phyloP scores from a whole-genome alignment of 1,140 invertebrate species.

The Pomacea maculata region DNA sequence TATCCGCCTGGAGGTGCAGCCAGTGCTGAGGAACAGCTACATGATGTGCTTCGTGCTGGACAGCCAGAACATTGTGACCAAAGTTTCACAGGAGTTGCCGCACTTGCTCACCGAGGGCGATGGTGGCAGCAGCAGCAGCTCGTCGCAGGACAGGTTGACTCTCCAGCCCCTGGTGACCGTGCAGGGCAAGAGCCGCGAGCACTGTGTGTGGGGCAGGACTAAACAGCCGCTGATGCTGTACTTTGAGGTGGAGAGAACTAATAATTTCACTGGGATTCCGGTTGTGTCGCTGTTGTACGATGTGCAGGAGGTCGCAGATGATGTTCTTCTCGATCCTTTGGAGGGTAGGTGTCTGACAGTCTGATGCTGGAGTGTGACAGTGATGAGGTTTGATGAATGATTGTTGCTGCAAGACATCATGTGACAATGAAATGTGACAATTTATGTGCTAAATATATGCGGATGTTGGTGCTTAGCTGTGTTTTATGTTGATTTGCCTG shows the following conservation, averaged over 20 bases:
- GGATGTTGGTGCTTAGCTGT: too few species aligned
- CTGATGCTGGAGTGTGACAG: background rate
- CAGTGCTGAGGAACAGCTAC: conserved; percentile 24
- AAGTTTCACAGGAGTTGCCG: conserved; percentile 43
- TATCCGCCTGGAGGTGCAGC: conserved; percentile 38
- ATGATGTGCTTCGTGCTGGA: conserved; percentile 37
- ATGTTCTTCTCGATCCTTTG: conserved; percentile 21
- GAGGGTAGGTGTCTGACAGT: conserved; percentile 36
- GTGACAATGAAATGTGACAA: too few species aligned
- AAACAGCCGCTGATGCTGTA: conserved; percentile 35
- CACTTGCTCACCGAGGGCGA: conserved; percentile 9
- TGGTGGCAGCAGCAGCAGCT: conserved; percentile 5
- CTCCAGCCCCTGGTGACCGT: conserved; percentile 30
- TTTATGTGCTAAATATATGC: too few species aligned
- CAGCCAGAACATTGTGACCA: conserved; percentile 34
- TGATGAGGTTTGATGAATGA: background rate
- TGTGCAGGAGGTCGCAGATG: conserved; percentile 27
- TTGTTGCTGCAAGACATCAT: too few species aligned
- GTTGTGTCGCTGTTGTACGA: conserved; percentile 31
- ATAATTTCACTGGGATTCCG: conserved; percentile 28
- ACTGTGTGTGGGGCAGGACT: conserved; percentile 30
- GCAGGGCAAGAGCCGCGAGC: conserved; percentile 32
- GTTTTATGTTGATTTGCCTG: too few species aligned
- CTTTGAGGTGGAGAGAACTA: conserved; percentile 42
- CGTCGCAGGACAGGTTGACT: conserved; percentile 19